Evolutionary conservation across 2,888 invertebrate species (phyloP).

Genomic region (Drosophila acutilabella): DNA sequence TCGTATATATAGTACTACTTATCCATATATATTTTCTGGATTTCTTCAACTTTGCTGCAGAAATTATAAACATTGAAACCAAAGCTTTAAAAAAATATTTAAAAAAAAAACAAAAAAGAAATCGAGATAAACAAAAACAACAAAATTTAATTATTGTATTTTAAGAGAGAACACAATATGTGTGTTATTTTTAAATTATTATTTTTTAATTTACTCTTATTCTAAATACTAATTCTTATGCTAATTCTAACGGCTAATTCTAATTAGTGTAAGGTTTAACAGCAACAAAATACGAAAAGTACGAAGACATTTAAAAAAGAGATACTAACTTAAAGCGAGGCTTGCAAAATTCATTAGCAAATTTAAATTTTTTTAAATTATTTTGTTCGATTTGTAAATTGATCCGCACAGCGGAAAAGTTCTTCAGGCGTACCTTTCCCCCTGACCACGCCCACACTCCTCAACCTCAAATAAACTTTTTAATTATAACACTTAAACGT

Average conservation of each 20-base stretch:
- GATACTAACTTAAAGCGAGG: constrained; percentile 65
- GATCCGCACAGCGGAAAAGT: constrained; percentile 30
- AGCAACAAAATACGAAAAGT: constrained; percentile 12
- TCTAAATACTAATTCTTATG: constrained; percentile 38
- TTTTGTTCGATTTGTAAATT: constrained; percentile 8
- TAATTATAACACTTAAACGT: constrained; percentile 13
- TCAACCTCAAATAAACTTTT: constrained; percentile 10
- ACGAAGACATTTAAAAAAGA: constrained; percentile 53
- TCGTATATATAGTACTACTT: constrained; percentile 10
- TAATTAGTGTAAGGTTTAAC: constrained; percentile 44
- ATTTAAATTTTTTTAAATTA: constrained; percentile 27
- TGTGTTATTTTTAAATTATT: constrained; percentile 38
- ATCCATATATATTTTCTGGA: constrained; percentile 32
- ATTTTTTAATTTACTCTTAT: constrained; percentile 44
- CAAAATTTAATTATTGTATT: constrained; percentile 36
- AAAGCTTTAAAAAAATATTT: constrained; percentile 71
- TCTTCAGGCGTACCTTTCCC: neutral
- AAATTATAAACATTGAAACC: constrained; percentile 77
- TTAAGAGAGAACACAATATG: constrained; percentile 46
- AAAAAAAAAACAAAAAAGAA: constrained; percentile 10
- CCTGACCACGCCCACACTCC: neutral
- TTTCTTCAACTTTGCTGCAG: constrained; percentile 68
- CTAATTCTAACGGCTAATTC: constrained; percentile 45
- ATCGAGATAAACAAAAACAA: constrained; percentile 25
- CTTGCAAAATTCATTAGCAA: constrained; percentile 54